Base-by-base conservation (phyloP, 2,113 vertebrate species). In the Isichthys henryi region DNA sequence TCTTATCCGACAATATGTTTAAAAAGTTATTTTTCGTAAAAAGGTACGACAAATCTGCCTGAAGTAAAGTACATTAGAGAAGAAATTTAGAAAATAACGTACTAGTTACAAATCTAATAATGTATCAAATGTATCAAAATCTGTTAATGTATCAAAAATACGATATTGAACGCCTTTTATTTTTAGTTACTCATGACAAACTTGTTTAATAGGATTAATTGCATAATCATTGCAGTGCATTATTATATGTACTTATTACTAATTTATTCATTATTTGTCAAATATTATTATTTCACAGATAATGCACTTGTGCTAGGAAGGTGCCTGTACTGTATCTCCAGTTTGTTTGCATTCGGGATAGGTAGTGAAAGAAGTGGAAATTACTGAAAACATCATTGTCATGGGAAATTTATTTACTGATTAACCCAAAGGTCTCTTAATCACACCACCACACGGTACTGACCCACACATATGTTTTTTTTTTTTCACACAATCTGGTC, bases 281-380 rank as follows among this genome's bases (percentile, higher is more conserved):
- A 35, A 13, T 74, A 83, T 83, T 39, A 39, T 39, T 39, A 39
- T 39, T 39, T 39, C 1, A 39, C 2, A 39, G 2, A 39, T 39
- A 39, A 39, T 39, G 39, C 31, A n/a, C 11, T 86, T 86, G 48
- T 46, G 35, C 39, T 45, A 49, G 17, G 43, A 23, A 19, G 13
- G 35, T 77, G 10, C 56, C 19, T 62, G 46, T 50, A 23, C 9
- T 45, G 66, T 50, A 23, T 27, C 31, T 62, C 21, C n/a, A 39
- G 56, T 74, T 39, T 43, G 56, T 74, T 39, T 43, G 21, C 39
- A 56, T 52, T 5, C 43, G 21, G 62, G 2, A 49, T 46, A 84
- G 48, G 10, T 27, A 77, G 49, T 86, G 43, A 84, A 87, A 90
- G 74, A 48, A 80, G 66, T 80, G 89, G 89, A 90, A 90, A 90